Base-by-base conservation (phyloP, 1,140 invertebrate species). In the Batillaria attramentaria region DNA sequence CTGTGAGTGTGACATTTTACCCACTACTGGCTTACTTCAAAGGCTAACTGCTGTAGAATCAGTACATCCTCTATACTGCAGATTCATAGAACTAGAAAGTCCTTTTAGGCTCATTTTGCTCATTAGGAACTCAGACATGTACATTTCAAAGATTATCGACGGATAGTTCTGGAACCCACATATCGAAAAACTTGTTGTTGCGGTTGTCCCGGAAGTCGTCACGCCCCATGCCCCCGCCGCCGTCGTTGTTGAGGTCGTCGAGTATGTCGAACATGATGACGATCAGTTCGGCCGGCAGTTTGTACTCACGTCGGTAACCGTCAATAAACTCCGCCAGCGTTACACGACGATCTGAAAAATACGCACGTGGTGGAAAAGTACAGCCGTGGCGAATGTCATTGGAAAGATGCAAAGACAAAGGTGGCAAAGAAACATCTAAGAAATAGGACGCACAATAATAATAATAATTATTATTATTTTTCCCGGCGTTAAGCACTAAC, bases 241-340 rank as follows among this genome's bases (percentile, higher is more conserved):
- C 72, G 72, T 74, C 72, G 24, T 74, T 50, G 50, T 74, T 74
- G 46, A 74, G 72, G 46, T 74, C 72, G 39, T 74, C 72, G n/a
- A 74, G 72, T 2, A 74, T 43, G 50, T 74, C 72, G 33, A 74
- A 74, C 72, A 74, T 74, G 72, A 74, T 57, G 72, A 74, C 72
- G 31, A 74, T 13, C 46, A 74, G 72, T 35, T 74, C 72, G 16
- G 72, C 54, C 28, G 72, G 72, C 50, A 74, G 24, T 2, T 35
- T 50, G 50, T 35, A 74, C 31, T 74, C 35, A 50, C 72, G 72
- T 57, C 72, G 41, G 50, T 74, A 74, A 20, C 72, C 72, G 35
- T 74, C 72, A 28, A 74, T 46, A 37, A 74, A 74, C 46, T 74
- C 72, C 31, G 72, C 72, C 60, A 57, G 72, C 28, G 72, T 74